Evolutionary conservation across 2,113 vertebrate species (phyloP).

Genomic region (Brienomyrus longianalis): DNA sequence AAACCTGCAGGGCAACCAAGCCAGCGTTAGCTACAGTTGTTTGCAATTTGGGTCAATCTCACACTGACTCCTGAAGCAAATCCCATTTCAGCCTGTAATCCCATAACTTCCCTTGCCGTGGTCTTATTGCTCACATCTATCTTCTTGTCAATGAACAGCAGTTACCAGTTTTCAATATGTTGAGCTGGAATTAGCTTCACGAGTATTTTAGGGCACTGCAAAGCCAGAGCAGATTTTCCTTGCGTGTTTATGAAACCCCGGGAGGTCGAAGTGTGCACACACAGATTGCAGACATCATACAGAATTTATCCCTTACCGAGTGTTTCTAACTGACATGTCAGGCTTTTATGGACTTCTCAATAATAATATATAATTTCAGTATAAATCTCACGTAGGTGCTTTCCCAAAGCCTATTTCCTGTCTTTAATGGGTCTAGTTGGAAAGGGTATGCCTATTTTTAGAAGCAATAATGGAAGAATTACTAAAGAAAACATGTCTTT

Average conservation of each 20-base stretch:
- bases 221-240: background rate
- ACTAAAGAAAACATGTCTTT: background rate
- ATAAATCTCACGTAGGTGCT: background rate
- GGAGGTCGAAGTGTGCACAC: background rate
- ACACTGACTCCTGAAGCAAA: background rate
- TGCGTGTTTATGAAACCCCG: background rate
- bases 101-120: background rate
- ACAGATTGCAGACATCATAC: background rate
- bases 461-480: constrained; percentile 3
- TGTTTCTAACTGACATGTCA: background rate
- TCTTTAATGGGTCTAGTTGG: background rate
- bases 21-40: background rate
- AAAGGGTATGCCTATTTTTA: constrained; percentile 8
- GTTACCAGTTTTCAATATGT: background rate
- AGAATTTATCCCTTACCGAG: background rate
- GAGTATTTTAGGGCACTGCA: background rate
- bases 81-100: constrained; percentile 1
- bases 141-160: background rate
- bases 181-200: background rate
- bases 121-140: background rate
- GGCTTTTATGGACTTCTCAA: background rate
- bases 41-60: background rate
- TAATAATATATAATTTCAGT: background rate
- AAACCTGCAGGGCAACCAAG: background rate
- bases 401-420: background rate